Evolutionary conservation across 1,140 invertebrate genomes (phyloP).

Genomic region (Macrobrachium nipponense): DNA sequence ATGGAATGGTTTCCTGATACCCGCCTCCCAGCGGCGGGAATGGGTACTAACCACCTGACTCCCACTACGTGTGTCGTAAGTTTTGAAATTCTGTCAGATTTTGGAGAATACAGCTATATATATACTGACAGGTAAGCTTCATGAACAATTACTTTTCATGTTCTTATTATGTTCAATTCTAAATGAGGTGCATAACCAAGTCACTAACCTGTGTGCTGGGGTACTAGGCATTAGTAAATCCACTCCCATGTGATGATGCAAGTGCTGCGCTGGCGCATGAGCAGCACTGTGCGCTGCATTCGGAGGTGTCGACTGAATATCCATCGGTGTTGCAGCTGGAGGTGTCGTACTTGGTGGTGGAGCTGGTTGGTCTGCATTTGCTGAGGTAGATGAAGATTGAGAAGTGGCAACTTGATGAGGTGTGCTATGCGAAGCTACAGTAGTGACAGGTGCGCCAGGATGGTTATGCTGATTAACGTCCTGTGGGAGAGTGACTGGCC

Average conservation of each 20-base stretch:
- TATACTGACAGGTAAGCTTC: no score
- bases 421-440: constrained; percentile 57
- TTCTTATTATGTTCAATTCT: no score
- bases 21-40: no score
- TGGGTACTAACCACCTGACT: no score
- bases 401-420: constrained; percentile 32
- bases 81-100: no score
- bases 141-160: no score
- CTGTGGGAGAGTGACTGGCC: background rate
- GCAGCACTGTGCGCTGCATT: constrained; percentile 35
- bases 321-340: constrained; percentile 31
- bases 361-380: constrained; percentile 37
- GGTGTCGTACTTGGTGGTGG: constrained; percentile 54
- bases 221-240: constrained; percentile 36
- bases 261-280: constrained; percentile 56
- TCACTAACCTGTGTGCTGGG: constrained; percentile 44
- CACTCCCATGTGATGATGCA: constrained; percentile 59
- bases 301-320: constrained; percentile 48
- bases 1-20: no score
- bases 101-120: no score
- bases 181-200: background rate
- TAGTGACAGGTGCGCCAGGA: constrained; percentile 35
- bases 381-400: constrained; percentile 42
- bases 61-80: no score
- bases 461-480: constrained; percentile 13